Evolutionary conservation across 1,140 invertebrate genomes (phyloP).

Genomic region (Aphaenogaster floridana): DNA sequence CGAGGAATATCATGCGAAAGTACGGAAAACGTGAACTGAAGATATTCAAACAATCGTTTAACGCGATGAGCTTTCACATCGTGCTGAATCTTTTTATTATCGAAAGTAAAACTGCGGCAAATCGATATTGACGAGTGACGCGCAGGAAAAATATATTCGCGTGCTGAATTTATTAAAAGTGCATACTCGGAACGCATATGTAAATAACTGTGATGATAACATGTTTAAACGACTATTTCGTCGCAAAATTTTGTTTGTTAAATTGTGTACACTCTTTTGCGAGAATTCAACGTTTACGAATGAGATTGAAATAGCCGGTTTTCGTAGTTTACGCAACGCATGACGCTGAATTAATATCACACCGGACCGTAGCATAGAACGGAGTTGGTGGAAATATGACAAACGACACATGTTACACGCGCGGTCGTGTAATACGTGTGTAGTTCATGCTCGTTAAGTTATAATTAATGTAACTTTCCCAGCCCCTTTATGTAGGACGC

Average conservation of each 20-base stretch:
- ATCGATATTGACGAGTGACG: neutral
- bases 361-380: neutral
- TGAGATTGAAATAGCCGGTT: slow-evolving; percentile 58
- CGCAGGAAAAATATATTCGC: neutral
- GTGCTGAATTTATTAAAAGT: neutral
- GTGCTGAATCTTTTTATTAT: neutral
- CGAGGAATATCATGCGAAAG: neutral
- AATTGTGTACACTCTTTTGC: slow-evolving; percentile 33
- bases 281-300: slow-evolving; percentile 50
- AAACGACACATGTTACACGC: slow-evolving; percentile 58
- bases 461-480: slow-evolving; percentile 66
- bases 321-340: slow-evolving; percentile 56
- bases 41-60: neutral
- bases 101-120: neutral
- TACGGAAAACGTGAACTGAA: neutral
- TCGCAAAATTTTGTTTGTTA: slow-evolving; percentile 37
- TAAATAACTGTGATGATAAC: neutral
- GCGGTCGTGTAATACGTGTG: slow-evolving; percentile 62
- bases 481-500: slow-evolving; percentile 26
- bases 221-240: slow-evolving; percentile 6
- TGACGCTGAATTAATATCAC: slow-evolving; percentile 57
- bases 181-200: neutral
- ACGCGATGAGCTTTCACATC: neutral
- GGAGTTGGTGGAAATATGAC: slow-evolving; percentile 57
- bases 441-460: slow-evolving; percentile 65